Percentiles rank a stretch among this genome's conserved stretches.
These are phyloP conservation scores for Oscheius sp. DNA, from an alignment of 1,140 invertebrate genomes.

Conservation along the genomic window DNA sequence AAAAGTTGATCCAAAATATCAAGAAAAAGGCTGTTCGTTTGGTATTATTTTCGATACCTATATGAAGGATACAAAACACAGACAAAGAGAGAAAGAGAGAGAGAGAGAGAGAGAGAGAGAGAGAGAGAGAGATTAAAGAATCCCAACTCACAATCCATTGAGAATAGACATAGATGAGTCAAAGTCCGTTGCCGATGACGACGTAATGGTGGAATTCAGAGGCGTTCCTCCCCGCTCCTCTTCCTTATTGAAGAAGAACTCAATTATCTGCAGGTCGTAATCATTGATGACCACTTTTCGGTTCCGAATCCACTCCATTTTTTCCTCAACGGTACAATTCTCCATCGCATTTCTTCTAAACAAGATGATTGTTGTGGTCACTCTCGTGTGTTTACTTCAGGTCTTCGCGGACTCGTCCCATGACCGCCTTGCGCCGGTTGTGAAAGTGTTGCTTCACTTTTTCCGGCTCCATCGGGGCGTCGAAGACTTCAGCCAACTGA, in stretches of 20 bases:
- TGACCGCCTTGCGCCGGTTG: background rate
- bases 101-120: too few relatives aligned
- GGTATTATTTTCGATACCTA: too few relatives aligned
- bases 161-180: background rate
- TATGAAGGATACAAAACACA: too few relatives aligned
- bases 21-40: too few relatives aligned
- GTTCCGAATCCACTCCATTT: slow-evolving; percentile 1
- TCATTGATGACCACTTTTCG: background rate
- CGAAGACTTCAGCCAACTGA: slow-evolving; percentile 3
- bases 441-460: slow-evolving; percentile 6
- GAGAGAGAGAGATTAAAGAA: too few relatives aligned
- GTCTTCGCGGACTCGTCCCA: background rate
- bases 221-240: background rate
- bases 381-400: background rate
- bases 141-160: background rate
- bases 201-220: background rate
- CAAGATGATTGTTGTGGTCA: background rate
- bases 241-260: slow-evolving; percentile 4
- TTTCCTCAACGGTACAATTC: background rate
- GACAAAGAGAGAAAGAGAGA: too few relatives aligned
- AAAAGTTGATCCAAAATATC: too few relatives aligned
- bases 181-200: background rate
- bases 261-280: background rate
- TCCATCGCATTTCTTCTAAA: background rate
- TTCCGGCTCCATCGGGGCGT: background rate